Percentiles rank a stretch among this genome's conserved stretches.
Conservation (phyloP, 2,797 vertebrate genomes). For the Myotis daubentonii region DNA sequence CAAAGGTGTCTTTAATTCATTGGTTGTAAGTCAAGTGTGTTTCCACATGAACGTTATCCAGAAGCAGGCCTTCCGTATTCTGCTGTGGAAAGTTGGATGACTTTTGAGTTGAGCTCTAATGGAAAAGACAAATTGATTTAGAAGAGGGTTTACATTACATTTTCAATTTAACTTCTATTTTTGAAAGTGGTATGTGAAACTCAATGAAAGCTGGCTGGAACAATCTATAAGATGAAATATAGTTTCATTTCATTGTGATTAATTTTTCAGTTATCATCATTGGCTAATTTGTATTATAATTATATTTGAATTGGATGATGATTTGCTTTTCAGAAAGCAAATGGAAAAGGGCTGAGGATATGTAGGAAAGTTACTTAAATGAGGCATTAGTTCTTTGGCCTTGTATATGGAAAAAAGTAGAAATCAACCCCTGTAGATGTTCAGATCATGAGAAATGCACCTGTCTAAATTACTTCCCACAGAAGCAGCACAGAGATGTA, state of each 20-base stretch:
- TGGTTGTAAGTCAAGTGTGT: constrained; percentile 67
- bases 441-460: constrained; percentile 70
- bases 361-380: constrained; percentile 83
- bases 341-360: constrained; percentile 81
- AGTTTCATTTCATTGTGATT: constrained; percentile 68
- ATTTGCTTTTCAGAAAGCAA: constrained; percentile 74
- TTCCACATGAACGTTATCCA: constrained; percentile 63
- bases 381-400: constrained; percentile 78
- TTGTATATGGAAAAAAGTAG: constrained; percentile 79
- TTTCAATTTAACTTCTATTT: constrained; percentile 79
- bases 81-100: constrained; percentile 76
- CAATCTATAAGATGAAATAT: constrained; percentile 66
- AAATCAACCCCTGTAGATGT: constrained; percentile 74
- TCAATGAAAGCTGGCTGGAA: constrained; percentile 69
- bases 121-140: constrained; percentile 78
- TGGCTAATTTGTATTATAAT: constrained; percentile 75
- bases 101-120: constrained; percentile 66
- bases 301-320: constrained; percentile 77
- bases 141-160: constrained; percentile 71
- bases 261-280: constrained; percentile 72
- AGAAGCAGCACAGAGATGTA: neutral
- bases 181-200: constrained; percentile 72
- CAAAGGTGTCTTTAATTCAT: neutral
- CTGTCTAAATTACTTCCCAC: constrained; percentile 37
- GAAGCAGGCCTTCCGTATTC: constrained; percentile 64